These are phyloP conservation scores for Sminthurides bifidus DNA, from an alignment of 1,140 invertebrate genomes.

Conservation along the genomic window DNA sequence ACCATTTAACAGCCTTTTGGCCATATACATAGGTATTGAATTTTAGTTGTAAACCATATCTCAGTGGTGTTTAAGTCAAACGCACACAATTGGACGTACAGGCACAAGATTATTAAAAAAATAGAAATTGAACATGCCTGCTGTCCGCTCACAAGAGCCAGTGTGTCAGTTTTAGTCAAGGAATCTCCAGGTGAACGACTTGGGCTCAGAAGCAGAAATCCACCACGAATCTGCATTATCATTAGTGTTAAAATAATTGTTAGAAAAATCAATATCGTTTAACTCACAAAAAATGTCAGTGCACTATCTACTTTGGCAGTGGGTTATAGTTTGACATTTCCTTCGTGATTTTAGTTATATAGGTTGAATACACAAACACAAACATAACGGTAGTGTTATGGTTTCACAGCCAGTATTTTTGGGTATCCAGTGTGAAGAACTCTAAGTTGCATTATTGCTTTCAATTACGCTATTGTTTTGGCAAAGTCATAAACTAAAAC, in stretches of 20 bases:
- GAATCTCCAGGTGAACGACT: slow-evolving; percentile 14
- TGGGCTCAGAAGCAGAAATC: slow-evolving; percentile 30
- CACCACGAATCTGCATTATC: slow-evolving; percentile 25
- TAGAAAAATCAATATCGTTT: slow-evolving; percentile 4
- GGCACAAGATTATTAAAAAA: slow-evolving; percentile 7
- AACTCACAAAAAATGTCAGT: not conserved
- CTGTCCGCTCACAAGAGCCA: slow-evolving; percentile 31
- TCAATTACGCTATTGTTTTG: too few species aligned
- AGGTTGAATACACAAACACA: too few species aligned
- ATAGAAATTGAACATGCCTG: slow-evolving; percentile 23
- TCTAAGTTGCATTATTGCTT: too few species aligned
- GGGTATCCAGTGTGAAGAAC: too few species aligned
- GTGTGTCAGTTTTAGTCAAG: slow-evolving; percentile 24
- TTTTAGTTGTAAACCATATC: not conserved
- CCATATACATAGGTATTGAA: not conserved
- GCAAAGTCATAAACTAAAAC: too few species aligned
- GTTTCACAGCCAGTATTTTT: too few species aligned
- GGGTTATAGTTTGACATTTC: too few species aligned
- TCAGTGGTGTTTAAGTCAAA: too few species aligned
- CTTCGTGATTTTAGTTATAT: too few species aligned
- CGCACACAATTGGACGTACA: too few species aligned
- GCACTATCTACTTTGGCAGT: too few species aligned
- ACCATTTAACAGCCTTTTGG: not conserved
- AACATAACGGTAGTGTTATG: too few species aligned
- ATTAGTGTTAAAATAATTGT: not conserved